A percentile compares a stretch with the other conserved stretches of the same genome.
Conservation (phyloP, 2,113 vertebrate genomes). For the Tiliqua scincoides region DNA sequence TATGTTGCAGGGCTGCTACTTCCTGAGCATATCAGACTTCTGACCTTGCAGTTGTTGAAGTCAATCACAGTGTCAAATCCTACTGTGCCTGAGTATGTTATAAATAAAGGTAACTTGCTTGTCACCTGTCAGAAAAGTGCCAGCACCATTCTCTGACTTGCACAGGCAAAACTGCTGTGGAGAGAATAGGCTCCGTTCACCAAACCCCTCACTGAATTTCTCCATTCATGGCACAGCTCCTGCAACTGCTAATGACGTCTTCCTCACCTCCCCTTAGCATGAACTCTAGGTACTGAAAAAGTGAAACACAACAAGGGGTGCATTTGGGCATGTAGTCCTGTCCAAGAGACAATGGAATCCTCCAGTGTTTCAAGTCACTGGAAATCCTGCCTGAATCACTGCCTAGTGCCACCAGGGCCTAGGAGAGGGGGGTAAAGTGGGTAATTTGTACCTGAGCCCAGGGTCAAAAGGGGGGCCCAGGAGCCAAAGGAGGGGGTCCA, state of each 20-base stretch:
- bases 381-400: not conserved
- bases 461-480: too few relatives aligned
- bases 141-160: not conserved
- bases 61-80: slow-evolving; percentile 52
- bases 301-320: slow-evolving; percentile 5
- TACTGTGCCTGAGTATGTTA: slow-evolving; percentile 52
- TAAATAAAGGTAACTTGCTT: slow-evolving; percentile 74
- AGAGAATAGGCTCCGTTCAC: slow-evolving; percentile 36
- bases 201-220: not conserved
- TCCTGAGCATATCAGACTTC: slow-evolving; percentile 51
- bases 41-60: slow-evolving; percentile 71
- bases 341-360: not conserved
- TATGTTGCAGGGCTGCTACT: slow-evolving; percentile 39
- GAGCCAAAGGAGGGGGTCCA: too few relatives aligned
- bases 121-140: slow-evolving; percentile 56
- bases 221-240: slow-evolving; percentile 23
- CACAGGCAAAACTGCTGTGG: slow-evolving; percentile 4
- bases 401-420: too few relatives aligned
- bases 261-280: slow-evolving; percentile 15
- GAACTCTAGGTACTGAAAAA: slow-evolving; percentile 41
- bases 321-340: slow-evolving; percentile 16
- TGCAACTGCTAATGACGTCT: slow-evolving; percentile 44
- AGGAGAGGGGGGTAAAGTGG: too few relatives aligned
- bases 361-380: not conserved
- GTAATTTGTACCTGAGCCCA: too few relatives aligned